Evolutionary conservation across 2,888 invertebrate species (phyloP).

Genomic region (Tipula vernalis): DNA sequence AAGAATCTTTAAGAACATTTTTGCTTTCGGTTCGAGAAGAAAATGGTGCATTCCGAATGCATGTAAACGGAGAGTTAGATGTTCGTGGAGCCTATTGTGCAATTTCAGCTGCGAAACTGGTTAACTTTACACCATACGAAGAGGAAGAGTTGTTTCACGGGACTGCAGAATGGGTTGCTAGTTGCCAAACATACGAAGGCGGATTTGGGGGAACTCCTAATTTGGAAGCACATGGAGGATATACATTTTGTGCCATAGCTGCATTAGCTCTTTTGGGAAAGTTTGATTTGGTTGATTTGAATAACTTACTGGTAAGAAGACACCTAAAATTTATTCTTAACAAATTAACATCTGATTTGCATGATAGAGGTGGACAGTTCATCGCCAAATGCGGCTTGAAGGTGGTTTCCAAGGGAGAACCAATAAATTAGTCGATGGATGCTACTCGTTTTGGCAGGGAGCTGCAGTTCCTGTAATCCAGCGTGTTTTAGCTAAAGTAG

Average conservation of each 20-base stretch:
- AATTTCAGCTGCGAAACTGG: slow-evolving; percentile 70
- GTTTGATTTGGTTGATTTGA: slow-evolving; percentile 59
- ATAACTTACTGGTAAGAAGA: slow-evolving; percentile 49
- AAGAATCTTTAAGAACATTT: slow-evolving; percentile 59
- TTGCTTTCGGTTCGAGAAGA: slow-evolving; percentile 61
- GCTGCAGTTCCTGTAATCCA: slow-evolving; percentile 82
- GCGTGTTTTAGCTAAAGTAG: slow-evolving; percentile 44
- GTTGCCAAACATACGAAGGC: slow-evolving; percentile 97
- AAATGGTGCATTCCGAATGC: slow-evolving; percentile 88
- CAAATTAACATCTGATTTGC: slow-evolving; percentile 13
- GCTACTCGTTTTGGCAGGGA: slow-evolving; percentile 99
- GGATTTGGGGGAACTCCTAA: slow-evolving; percentile 92
- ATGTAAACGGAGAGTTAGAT: slow-evolving; percentile 85
- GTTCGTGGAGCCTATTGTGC: slow-evolving; percentile 97
- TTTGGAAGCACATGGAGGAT: slow-evolving; percentile 99
- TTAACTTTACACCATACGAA: slow-evolving; percentile 53
- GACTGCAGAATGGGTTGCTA: slow-evolving; percentile 84
- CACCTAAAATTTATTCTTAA: not conserved
- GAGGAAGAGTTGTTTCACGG: slow-evolving; percentile 66
- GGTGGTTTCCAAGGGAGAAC: slow-evolving; percentile 97
- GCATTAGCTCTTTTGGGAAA: slow-evolving; percentile 71
- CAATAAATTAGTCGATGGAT: slow-evolving; percentile 96
- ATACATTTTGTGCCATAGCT: slow-evolving; percentile 94
- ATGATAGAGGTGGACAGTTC: slow-evolving; percentile 68
- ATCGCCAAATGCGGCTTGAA: slow-evolving; percentile 85